Evolutionary conservation across 2,888 invertebrate genomes (phyloP).

Genomic region (Petrolisthes cinctipes): DNA sequence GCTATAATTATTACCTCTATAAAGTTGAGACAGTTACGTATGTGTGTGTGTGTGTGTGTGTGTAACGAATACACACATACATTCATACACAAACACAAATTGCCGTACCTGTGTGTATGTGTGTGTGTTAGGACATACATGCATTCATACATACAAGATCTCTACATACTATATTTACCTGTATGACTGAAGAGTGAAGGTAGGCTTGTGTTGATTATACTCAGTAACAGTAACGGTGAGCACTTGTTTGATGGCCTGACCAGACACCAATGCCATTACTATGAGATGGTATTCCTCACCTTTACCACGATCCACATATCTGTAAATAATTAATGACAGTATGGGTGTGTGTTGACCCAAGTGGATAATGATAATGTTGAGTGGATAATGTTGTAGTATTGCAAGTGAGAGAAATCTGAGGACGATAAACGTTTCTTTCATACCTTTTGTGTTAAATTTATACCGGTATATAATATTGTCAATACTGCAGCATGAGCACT

Average conservation of each 20-base stretch:
- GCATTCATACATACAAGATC: background rate
- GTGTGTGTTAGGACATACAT: background rate
- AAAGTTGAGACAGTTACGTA: too few relatives aligned
- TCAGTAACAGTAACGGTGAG: conserved; percentile 26
- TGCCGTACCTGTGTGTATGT: background rate
- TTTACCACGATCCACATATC: conserved; percentile 18
- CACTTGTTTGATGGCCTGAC: conserved; percentile 3
- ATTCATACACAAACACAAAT: background rate
- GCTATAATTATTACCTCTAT: too few relatives aligned
- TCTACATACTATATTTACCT: conserved; percentile 20
- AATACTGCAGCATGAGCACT: too few relatives aligned
- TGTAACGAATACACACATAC: too few relatives aligned
- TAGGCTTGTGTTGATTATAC: conserved; percentile 35
- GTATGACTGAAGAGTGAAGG: conserved; percentile 24
- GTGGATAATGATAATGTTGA: background rate
- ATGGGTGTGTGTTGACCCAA: background rate
- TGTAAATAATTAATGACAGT: background rate
- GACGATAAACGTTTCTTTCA: too few relatives aligned
- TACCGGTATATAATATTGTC: too few relatives aligned
- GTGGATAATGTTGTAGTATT: background rate
- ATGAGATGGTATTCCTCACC: conserved; percentile 37
- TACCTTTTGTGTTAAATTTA: too few relatives aligned
- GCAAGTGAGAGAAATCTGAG: too few relatives aligned
- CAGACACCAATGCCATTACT: conserved; percentile 29
- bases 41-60: too few relatives aligned